These are phyloP conservation scores for Sapayoa aenigma DNA, from an alignment of 2,113 vertebrate species.

Conservation along the genomic window DNA sequence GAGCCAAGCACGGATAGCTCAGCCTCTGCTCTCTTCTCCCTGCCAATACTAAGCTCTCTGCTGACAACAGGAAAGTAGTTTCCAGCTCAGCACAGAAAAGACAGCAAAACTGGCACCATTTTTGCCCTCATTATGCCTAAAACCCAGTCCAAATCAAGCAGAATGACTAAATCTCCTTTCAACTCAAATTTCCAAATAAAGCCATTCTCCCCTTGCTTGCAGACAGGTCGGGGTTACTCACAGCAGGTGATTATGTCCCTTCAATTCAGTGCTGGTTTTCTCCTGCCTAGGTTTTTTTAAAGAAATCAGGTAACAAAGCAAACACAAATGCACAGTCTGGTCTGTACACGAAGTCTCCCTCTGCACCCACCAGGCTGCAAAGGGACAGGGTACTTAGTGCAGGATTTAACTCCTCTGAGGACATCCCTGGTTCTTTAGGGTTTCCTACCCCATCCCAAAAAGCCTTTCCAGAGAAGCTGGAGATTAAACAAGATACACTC, in stretches of 20 bases:
- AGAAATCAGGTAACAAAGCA: not conserved
- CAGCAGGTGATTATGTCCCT: not conserved
- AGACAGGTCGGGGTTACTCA: not conserved
- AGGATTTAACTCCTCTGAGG: not conserved
- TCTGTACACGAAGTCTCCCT: not conserved
- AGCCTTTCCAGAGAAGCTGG: not conserved
- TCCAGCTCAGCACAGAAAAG: not conserved
- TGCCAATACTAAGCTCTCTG: not conserved
- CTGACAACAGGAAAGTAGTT: not conserved
- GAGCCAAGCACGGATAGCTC: not conserved
- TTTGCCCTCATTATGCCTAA: conserved; percentile 3
- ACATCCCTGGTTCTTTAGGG: not conserved
- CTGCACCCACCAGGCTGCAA: not conserved
- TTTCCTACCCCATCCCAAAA: not conserved
- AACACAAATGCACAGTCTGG: not conserved
- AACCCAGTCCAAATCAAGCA: not conserved
- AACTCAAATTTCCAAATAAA: not conserved
- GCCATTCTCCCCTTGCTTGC: not conserved
- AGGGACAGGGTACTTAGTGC: accelerated
- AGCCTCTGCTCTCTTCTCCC: not conserved
- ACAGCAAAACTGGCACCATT: not conserved
- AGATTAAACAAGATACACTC: not conserved
- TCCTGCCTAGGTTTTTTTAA: not conserved
- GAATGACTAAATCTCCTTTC: not conserved
- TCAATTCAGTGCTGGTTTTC: not conserved